Evolutionary conservation across 2,797 vertebrate genomes (phyloP).

Genomic region (Rhinatrema bivittatum): DNA sequence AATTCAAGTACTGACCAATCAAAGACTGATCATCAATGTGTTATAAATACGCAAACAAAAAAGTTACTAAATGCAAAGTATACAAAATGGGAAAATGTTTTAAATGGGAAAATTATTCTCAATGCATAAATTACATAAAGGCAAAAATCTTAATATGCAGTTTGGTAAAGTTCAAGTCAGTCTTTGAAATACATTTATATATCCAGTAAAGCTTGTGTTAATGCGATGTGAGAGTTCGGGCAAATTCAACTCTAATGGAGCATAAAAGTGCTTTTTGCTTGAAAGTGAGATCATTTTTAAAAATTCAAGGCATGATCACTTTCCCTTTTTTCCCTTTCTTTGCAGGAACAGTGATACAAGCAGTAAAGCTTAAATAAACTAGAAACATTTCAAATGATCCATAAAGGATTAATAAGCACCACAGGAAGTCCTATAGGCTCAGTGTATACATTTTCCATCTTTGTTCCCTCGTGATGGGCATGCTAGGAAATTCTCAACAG

Average conservation of each 20-base stretch:
- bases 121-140: constrained; percentile 38
- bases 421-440: constrained; percentile 71
- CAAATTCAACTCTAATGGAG: constrained; percentile 74
- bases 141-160: constrained; percentile 64
- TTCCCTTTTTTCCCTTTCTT: constrained; percentile 48
- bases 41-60: too few relatives aligned
- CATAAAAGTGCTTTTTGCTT: constrained; percentile 74
- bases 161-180: constrained; percentile 69
- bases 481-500: constrained; percentile 68
- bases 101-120: constrained; percentile 34
- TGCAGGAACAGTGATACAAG: constrained; percentile 72
- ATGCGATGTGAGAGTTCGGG: constrained; percentile 65
- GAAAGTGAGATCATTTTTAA: constrained; percentile 76
- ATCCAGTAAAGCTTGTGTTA: constrained; percentile 69
- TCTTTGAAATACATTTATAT: constrained; percentile 58
- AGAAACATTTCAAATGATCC: constrained; percentile 79
- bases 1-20: too few relatives aligned
- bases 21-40: too few relatives aligned
- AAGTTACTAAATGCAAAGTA: neutral
- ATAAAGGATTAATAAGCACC: constrained; percentile 76
- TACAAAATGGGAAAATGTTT: constrained; percentile 1
- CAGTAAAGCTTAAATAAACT: constrained; percentile 75
- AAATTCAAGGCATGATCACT: constrained; percentile 75
- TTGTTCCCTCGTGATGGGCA: constrained; percentile 48
- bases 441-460: constrained; percentile 64